Conservation (phyloP, 2,113 vertebrate species). For the Alethe diademata region DNA sequence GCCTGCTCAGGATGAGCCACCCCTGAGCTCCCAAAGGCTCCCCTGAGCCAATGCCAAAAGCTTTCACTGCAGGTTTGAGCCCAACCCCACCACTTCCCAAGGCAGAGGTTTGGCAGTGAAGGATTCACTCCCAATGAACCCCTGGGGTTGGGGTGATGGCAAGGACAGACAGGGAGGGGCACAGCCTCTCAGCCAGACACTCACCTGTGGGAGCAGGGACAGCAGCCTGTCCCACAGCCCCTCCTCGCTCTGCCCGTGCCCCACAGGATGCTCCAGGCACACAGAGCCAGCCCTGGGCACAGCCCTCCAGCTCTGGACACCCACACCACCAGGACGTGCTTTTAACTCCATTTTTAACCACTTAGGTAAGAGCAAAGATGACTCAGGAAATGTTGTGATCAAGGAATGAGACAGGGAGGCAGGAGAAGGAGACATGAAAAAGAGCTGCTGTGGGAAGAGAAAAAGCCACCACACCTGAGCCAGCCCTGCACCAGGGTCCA, state of each 20-base stretch:
- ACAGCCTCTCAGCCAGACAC: neutral
- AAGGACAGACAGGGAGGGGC: neutral
- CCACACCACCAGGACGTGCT: rapidly evolving
- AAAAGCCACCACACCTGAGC: neutral
- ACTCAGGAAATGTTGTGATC: neutral
- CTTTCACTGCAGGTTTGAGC: neutral
- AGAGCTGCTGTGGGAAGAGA: neutral
- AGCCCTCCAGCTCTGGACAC: neutral
- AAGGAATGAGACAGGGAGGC: neutral
- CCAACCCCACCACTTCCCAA: neutral
- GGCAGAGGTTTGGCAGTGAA: rapidly evolving
- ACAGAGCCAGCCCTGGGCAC: neutral
- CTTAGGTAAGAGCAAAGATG: neutral
- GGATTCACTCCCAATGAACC: neutral
- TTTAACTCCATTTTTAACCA: no score
- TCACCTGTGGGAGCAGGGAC: no score
- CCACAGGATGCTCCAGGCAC: neutral
- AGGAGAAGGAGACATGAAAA: neutral
- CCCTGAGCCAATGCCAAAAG: neutral
- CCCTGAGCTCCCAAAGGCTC: neutral
- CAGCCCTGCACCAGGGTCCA: neutral
- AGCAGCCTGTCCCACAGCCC: neutral
- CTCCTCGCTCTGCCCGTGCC: neutral
- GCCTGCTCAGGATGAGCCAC: rapidly evolving
- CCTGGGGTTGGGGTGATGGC: neutral